A percentile compares a stretch with the other conserved stretches of the same genome.
These are phyloP conservation scores for Centroberyx gerrardi DNA, from an alignment of 2,797 vertebrate genomes.

Conservation along the genomic window DNA sequence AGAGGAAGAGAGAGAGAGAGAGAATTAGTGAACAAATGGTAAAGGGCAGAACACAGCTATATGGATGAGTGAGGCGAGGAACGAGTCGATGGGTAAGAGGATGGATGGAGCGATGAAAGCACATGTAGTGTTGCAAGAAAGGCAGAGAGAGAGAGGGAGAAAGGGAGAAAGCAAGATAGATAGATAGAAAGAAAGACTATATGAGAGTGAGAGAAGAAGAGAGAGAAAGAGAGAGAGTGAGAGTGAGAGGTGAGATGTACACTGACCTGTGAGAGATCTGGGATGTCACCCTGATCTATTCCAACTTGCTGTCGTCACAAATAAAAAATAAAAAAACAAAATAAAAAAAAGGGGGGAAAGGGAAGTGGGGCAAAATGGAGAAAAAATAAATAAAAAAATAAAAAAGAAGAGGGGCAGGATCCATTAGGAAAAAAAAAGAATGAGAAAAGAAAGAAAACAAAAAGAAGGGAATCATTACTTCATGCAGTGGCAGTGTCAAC, in stretches of 20 bases:
- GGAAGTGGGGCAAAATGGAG: conserved; percentile 22
- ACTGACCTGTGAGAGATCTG: conserved; percentile 98
- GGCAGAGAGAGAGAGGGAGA: not conserved
- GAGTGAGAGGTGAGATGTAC: conserved; percentile 84
- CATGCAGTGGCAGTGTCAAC: conserved; percentile 85
- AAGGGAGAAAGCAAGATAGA: conserved; percentile 1
- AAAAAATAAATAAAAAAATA: conserved; percentile 60
- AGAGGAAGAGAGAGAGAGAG: conserved; percentile 2
- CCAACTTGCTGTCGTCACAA: conserved; percentile 95
- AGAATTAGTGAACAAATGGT: conserved; percentile 29
- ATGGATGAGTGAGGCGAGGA: conserved; percentile 30
- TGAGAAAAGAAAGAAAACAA: conserved; percentile 63
- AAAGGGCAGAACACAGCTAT: conserved; percentile 35
- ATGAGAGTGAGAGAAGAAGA: not conserved
- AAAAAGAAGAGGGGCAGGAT: conserved; percentile 31
- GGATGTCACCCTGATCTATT: conserved; percentile 97
- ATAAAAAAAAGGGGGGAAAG: conserved; percentile 11
- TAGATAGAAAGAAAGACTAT: conserved; percentile 14
- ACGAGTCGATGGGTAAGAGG: conserved; percentile 11
- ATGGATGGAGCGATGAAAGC: conserved; percentile 29
- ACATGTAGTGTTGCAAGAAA: conserved; percentile 22
- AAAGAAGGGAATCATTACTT: conserved; percentile 81
- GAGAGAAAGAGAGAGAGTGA: conserved; percentile 5
- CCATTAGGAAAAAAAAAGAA: conserved; percentile 50
- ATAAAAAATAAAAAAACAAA: conserved; percentile 27